Base-by-base conservation (phyloP, 2,888 invertebrate species). In the Andrena camellia region DNA sequence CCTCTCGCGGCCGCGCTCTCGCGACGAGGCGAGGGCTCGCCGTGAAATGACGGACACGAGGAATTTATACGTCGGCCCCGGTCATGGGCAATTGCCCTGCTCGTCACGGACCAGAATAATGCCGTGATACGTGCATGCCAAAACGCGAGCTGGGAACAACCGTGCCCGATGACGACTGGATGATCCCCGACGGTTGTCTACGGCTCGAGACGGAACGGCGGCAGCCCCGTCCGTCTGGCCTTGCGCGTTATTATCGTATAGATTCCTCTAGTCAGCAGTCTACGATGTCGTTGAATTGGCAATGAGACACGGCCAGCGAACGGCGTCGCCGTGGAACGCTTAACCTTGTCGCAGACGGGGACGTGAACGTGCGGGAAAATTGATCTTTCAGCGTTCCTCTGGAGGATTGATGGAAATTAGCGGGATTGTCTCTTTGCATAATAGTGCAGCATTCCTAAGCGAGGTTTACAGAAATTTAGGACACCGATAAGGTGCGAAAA, bases 31-130 rank as follows among this genome's bases (percentile, higher is more conserved):
- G 50, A 13, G 42, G 6, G 23, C 23, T 42, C 62, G 62, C 13
- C 59, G 73, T 73, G 72, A 69, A 81, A 78, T 73, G 78, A 78
- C 76, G 83, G 83, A 71, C 73, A 75, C 73, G 80, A 80, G 79
- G 80, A 83, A 86, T 86, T 83, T 86, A 78, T 85, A 83, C 62
- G 68, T 72, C 75, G 76, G 48, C 26, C 67, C 72, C 35, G 70
- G 84, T 85, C 85, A 85, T 78, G 79, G 86, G 79, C 85, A 83
- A 85, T 85, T 83, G 83, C 74, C 77, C 72, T 17, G 70, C 66
- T 78, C 83, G 86, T 86, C 75, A 83, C 80, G 79, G 77, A 77
- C 75, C 73, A 69, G 85, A 74, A 84, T 81, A 84, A 81, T 77
- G 82, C 64, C 77, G 78, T 64, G 78, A 81, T 80, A 85, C 66